Base-by-base conservation (phyloP, 2,888 invertebrate species). In the Acanthosepion lycidas region DNA sequence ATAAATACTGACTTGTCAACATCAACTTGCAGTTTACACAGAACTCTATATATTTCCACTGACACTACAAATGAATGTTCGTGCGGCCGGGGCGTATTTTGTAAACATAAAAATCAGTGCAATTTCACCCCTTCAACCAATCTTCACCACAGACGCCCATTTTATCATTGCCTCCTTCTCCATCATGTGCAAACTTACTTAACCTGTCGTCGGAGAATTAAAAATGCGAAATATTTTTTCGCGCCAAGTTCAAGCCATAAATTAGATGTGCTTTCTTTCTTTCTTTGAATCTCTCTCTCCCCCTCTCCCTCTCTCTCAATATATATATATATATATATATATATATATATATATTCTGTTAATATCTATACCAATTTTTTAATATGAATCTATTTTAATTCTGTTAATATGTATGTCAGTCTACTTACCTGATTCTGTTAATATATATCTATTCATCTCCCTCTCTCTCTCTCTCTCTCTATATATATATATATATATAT, bases 11-110 rank as follows among this genome's bases (percentile, higher is more conserved):
- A 15, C 78, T 33, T 78, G 78, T 78, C 78, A 78, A n/a, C 78
- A 78, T 78, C 78, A 78, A 78, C 78, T 78, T 78, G n/a, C 78
- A 78, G 78, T 78, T 78, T n/a, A 78, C n/a, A 78, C 78, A 33
- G 78, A 78, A 78, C n/a, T 33, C 78, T n/a, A 78, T 78, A 78
- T 78, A 78, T 78, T 33, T 78, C 78, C 78, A n/a, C 78, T 78
- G 78, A 33, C 78, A 78, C n/a, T 78, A 78, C 78, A 78, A 78
- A 78, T 78, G 78, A 78, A n/a, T 12, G n/a, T 78, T 78, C 78
- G n/a, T 15, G 78, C n/a, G n/a, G n/a, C 78, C n/a, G 78, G 78
- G 78, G 78, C 78, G n/a, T n/a, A 78, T 78, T 78, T 78, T 15
- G 78, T 78, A 78, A 78, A 78, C 78, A 78, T 33, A 12, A n/a